A percentile compares a stretch with the other conserved stretches of the same genome.
Conservation (phyloP, 2,888 invertebrate species). For the Nomada flava region DNA sequence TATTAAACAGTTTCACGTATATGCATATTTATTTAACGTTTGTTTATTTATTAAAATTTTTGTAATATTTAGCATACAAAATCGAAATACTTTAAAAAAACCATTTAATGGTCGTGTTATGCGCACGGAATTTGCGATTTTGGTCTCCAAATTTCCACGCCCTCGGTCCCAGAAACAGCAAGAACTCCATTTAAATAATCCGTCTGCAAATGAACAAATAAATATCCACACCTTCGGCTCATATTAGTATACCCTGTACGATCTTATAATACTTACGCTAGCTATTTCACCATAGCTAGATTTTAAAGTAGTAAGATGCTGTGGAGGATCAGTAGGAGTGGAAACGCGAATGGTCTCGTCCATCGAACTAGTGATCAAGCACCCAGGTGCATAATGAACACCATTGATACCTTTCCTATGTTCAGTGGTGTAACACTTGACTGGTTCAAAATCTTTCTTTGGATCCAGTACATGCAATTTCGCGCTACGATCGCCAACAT, state of each 20-base stretch:
- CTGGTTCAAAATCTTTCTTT: conserved; percentile 73
- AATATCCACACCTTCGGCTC: not conserved
- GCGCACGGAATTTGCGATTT: conserved; percentile 61
- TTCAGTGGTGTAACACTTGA: conserved; percentile 75
- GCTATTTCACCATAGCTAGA: conserved; percentile 77
- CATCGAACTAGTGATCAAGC: conserved; percentile 81
- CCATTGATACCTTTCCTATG: conserved; percentile 80
- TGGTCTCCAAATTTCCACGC: conserved; percentile 80
- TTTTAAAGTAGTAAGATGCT: conserved; percentile 68
- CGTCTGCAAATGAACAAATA: conserved; percentile 67
- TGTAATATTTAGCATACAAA: conserved; percentile 35
- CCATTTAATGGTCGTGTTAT: conserved; percentile 43
- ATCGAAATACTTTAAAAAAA: conserved; percentile 36
- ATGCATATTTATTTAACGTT: conserved; percentile 21
- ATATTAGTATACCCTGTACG: not conserved
- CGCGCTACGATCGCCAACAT: conserved; percentile 78
- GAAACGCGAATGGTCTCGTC: conserved; percentile 80
- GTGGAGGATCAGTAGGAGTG: conserved; percentile 81
- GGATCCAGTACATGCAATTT: conserved; percentile 77
- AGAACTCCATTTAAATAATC: conserved; percentile 79
- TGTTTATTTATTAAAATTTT: conserved; percentile 30
- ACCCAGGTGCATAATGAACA: conserved; percentile 77
- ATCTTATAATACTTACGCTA: conserved; percentile 70
- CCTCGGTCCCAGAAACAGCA: conserved; percentile 77
- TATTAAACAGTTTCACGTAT: conserved; percentile 44